Evolutionary conservation across 2,888 invertebrate species (phyloP).

Genomic region (Pristionchus exspectatus): DNA sequence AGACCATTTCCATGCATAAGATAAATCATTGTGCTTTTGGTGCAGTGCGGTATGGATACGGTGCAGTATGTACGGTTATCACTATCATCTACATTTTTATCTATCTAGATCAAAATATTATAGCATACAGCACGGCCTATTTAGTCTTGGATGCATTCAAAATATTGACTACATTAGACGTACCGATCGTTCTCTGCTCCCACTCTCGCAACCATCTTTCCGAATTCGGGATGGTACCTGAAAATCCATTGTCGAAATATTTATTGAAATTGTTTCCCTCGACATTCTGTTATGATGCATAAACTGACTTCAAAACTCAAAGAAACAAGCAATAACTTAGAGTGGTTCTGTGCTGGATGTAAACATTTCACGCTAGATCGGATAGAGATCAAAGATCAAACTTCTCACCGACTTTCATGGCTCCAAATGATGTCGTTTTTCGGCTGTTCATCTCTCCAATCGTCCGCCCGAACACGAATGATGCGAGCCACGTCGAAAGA

Average conservation of each 20-base stretch:
- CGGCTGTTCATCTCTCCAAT: constrained; percentile 65
- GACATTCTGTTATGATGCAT: background rate
- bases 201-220: constrained; percentile 50
- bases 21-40: too few relatives aligned
- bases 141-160: too few relatives aligned
- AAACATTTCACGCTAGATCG: background rate
- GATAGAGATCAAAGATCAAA: background rate
- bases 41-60: too few relatives aligned
- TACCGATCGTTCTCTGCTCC: constrained; percentile 50
- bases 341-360: background rate
- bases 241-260: background rate
- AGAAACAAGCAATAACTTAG: background rate
- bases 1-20: background rate
- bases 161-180: background rate
- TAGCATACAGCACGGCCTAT: too few relatives aligned
- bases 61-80: too few relatives aligned
- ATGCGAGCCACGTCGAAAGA: constrained; percentile 61
- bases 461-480: constrained; percentile 63
- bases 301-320: background rate
- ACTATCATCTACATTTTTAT: too few relatives aligned
- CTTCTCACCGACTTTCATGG: constrained; percentile 53
- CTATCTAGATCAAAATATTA: too few relatives aligned
- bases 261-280: background rate
- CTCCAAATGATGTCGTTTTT: constrained; percentile 56
- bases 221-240: constrained; percentile 54